phyloP scores from a whole-genome alignment of 2,888 invertebrate species.

The Agrochola circellaris region DNA sequence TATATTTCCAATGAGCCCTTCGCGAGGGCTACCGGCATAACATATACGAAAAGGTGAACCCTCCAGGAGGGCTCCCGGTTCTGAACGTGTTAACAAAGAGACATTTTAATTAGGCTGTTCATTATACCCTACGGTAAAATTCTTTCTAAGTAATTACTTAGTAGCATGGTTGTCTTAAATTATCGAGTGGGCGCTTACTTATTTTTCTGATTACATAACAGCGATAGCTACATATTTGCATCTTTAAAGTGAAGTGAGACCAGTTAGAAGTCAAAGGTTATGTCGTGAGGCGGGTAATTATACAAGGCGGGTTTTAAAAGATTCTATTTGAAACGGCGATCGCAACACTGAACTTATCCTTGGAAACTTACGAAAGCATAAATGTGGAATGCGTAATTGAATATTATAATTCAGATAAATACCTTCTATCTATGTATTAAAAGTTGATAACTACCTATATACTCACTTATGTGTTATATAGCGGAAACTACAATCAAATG shows the following conservation, averaged over 20 bases:
- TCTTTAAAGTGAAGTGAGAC: constrained; percentile 60
- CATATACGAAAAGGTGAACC: too few relatives aligned
- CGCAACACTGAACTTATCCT: constrained; percentile 69
- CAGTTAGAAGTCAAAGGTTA: constrained; percentile 78
- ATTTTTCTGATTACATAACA: constrained; percentile 66
- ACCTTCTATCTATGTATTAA: neutral
- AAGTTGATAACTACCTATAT: neutral
- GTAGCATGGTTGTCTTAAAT: neutral
- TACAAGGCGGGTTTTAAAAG: constrained; percentile 68
- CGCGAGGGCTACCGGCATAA: too few relatives aligned
- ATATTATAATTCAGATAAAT: constrained; percentile 37
- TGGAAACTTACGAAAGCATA: constrained; percentile 72
- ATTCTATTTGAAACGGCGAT: constrained; percentile 65
- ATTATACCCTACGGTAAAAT: neutral
- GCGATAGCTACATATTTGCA: constrained; percentile 52
- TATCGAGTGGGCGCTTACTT: neutral
- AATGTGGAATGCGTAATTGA: constrained; percentile 44
- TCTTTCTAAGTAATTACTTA: neutral
- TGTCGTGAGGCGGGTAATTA: constrained; percentile 79
- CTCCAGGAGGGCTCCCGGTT: too few relatives aligned
- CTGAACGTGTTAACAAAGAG: neutral
- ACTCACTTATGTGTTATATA: neutral
- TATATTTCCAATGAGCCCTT: too few relatives aligned
- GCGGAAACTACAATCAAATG: neutral
- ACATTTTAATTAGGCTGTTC: constrained; percentile 2